Base-by-base conservation (phyloP, 1,140 invertebrate genomes). In the Oryctes rhinoceros region DNA sequence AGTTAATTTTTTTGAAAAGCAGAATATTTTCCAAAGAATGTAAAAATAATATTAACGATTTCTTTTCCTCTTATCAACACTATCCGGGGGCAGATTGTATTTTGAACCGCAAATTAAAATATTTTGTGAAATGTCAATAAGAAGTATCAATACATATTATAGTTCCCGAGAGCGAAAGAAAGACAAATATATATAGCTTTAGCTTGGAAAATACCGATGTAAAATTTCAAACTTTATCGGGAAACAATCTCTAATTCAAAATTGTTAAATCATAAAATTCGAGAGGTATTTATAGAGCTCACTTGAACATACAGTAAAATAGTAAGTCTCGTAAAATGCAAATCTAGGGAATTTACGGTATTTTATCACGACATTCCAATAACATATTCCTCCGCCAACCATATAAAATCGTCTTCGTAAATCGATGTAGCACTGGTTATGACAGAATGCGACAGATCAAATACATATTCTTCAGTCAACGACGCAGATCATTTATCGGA, bases 371-470 rank as follows among this genome's bases (percentile, higher is more conserved):
- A 35, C 7, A 62, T 62, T 62, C 53, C 53, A 62, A 62, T 62
- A 62, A 62, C 65, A 67, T 67, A 67, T 67, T 24, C 65, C 10
- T 18, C 18, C 20, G 65, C 3, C 11, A 67, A 67, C 65, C 30
- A 5, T 67, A 67, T 18, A 67, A 67, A 67, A 67, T 5, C 20
- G 65, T 67, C 65, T 67, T 67, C 65, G 24, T 67, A 67, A 67
- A 35, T 67, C 65, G 65, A 67, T 35, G 30, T 67, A 67, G 30
- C 30, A 67, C 20, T 67, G 65, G 65, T 24, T 67, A 35, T 67
- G 65, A 67, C 65, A 67, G 65, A 67, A 67, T 67, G 65, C 65
- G 65, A 67, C 65, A 67, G 65, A 67, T 67, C 65, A 67, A 24
- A 67, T 67, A 67, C 65, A 35, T 67, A 67, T 24, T 67, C 65